Evolutionary conservation across 2,888 invertebrate species (phyloP).

Genomic region (Catocala fraxini): DNA sequence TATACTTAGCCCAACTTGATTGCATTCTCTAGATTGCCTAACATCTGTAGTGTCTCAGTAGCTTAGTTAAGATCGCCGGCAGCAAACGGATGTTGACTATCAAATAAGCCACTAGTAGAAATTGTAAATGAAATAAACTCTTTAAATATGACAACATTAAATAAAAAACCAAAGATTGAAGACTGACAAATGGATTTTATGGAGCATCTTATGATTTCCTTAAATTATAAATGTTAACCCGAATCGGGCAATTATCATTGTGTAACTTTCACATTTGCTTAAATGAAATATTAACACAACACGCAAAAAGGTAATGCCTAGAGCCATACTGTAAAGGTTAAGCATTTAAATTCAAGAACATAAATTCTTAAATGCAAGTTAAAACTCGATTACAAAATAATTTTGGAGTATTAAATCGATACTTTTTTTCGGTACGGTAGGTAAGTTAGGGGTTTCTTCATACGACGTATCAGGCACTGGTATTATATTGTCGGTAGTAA

Average conservation of each 20-base stretch:
- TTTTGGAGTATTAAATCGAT: constrained; percentile 55
- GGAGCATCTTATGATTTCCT: too few relatives aligned
- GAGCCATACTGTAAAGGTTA: constrained; percentile 32
- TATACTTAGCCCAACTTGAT: too few relatives aligned
- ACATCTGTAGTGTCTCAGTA: too few relatives aligned
- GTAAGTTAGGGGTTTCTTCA: constrained; percentile 55
- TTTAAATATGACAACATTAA: too few relatives aligned
- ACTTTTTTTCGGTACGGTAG: constrained; percentile 50
- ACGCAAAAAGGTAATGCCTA: constrained; percentile 30
- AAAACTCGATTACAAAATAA: constrained; percentile 52
- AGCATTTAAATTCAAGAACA: constrained; percentile 36
- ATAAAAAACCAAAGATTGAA: too few relatives aligned
- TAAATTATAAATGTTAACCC: neutral
- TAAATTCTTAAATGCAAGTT: constrained; percentile 42
- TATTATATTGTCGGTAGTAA: constrained; percentile 75
- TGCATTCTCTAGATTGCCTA: too few relatives aligned
- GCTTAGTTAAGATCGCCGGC: too few relatives aligned
- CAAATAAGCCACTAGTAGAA: too few relatives aligned
- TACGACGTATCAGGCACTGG: constrained; percentile 58
- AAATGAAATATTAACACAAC: constrained; percentile 38
- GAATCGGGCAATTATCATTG: constrained; percentile 26
- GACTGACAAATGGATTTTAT: too few relatives aligned
- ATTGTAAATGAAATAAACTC: too few relatives aligned
- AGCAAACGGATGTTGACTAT: too few relatives aligned
- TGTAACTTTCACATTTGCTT: constrained; percentile 32